Evolutionary conservation across 2,888 invertebrate genomes (phyloP), one percentile per base, ranked within the genome.

Genomic region (Apoda limacodes): DNA sequence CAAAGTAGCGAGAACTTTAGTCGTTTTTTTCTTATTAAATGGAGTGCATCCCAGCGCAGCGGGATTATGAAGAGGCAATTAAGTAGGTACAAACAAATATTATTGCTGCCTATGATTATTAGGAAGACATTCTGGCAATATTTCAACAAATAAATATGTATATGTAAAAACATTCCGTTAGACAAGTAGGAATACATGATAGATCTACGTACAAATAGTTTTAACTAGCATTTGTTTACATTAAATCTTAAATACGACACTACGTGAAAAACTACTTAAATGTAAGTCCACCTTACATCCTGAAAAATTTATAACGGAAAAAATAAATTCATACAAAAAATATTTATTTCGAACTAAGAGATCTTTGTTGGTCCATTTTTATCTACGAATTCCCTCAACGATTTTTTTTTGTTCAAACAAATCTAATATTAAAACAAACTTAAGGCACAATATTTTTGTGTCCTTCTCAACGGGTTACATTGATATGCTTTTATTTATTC

Each of bases 371-470:
- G 76, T 76, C 76, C 76, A 58, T 68, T 54, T 50, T 17, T 17
- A 45, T 46, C 50, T 52, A 53, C 56, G 48, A 50, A 47, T 45
- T 43, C 45, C 49, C 50, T 46, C 37, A 47, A 47, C 38, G 46
- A 52, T n/a, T n/a, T n/a, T n/a, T n/a, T n/a, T n/a, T n/a, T n/a
- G n/a, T n/a, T n/a, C 45, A 52, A 55, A 55, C 48, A 42, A 49
- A 48, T 44, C 47, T 42, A 45, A 50, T 51, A 52, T 51, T 49
- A 54, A 65, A 64, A 56, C 48, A 52, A 63, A 57, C 52, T 43
- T 72, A 76, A 78, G 75, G 75, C 76, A 75, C 76, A 72, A 69
- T 54, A 55, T 45, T 45, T 56, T 69, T 71, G 75, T 75, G 76
- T 72, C 74, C 67, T 48, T 29, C 39, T 30, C 36, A 48, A 34